Conservation (phyloP, 2,113 vertebrate genomes). For the Peromyscus maniculatus region DNA sequence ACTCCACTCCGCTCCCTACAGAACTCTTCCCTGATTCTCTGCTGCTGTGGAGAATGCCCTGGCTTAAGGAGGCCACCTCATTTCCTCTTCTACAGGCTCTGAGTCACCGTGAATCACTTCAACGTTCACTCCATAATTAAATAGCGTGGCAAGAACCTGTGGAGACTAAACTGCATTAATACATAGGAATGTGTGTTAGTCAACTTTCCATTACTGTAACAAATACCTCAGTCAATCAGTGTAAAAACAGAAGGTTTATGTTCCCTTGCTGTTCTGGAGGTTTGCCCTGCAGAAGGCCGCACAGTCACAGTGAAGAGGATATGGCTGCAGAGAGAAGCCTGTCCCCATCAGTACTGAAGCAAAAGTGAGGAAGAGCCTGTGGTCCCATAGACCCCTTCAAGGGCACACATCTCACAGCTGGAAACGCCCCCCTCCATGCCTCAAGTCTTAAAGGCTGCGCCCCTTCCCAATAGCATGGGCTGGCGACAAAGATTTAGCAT, state of each 20-base stretch:
- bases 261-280: background rate
- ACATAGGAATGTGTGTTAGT: background rate
- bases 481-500: background rate
- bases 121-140: background rate
- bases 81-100: background rate
- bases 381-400: background rate
- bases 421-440: background rate
- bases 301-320: too few relatives aligned
- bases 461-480: too few relatives aligned
- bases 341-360: background rate
- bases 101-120: background rate
- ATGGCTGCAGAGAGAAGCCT: background rate
- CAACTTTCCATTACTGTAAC: background rate
- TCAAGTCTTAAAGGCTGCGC: background rate
- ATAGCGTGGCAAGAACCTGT: background rate
- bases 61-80: background rate
- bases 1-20: background rate
- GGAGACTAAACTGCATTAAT: constrained; percentile 6
- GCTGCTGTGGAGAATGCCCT: background rate
- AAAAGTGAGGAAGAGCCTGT: background rate
- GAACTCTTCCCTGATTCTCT: background rate
- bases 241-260: background rate
- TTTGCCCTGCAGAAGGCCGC: background rate
- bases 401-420: background rate
- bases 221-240: background rate